Conservation (phyloP, 2,113 vertebrate genomes). For the Cacatua alba region DNA sequence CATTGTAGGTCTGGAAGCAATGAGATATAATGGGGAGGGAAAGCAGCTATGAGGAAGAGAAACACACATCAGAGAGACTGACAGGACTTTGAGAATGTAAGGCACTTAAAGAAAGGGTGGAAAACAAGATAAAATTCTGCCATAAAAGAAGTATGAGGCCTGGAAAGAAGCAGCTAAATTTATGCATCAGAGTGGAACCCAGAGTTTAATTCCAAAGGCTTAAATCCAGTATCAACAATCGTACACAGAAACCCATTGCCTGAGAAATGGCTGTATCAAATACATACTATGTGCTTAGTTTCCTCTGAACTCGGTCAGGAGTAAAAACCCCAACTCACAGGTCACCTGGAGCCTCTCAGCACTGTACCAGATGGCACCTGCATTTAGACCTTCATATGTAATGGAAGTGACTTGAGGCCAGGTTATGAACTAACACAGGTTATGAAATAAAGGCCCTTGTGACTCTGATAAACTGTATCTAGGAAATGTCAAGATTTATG, state of each 20-base stretch:
- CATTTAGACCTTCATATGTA: background rate
- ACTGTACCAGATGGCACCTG: background rate
- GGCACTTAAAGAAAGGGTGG: background rate
- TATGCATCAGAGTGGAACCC: background rate
- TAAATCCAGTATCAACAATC: background rate
- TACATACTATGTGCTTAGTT: background rate
- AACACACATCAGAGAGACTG: background rate
- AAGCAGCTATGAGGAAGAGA: background rate
- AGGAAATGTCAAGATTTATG: background rate
- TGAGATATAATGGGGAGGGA: background rate
- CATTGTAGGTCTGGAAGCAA: background rate
- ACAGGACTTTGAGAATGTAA: background rate
- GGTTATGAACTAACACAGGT: background rate
- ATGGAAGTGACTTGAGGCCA: background rate
- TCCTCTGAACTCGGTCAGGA: background rate
- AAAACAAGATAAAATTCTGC: background rate
- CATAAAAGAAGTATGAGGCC: background rate
- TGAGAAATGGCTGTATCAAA: background rate
- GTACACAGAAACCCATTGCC: background rate
- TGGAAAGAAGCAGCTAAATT: background rate
- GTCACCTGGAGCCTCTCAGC: background rate
- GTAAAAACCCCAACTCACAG: background rate
- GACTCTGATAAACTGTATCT: background rate
- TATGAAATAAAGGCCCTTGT: background rate
- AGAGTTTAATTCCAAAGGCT: background rate